Base-by-base conservation (phyloP, 2,113 vertebrate genomes). In the Podocnemis expansa region DNA sequence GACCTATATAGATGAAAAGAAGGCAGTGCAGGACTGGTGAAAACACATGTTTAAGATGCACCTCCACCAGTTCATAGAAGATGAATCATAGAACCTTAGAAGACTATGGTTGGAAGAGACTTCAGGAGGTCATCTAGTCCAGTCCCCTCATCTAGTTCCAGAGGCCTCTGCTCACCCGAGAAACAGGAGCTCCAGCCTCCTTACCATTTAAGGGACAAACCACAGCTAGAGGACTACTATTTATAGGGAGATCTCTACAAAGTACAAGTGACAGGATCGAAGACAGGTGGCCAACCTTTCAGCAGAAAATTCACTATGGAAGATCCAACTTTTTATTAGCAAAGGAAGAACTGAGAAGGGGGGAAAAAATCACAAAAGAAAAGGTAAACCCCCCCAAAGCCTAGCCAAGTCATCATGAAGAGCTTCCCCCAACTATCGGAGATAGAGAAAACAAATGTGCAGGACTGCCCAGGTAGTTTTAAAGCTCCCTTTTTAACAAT, bases 401-500 rank as follows among this genome's bases (percentile, higher is more conserved):
- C 51, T 4, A 80, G 54, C 43, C 51, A 82, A 34, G 45, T 45
- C 84, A 73, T n/a, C 19, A 49, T 14, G 92, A 90, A 38, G 86
- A 91, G 27, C 19, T 86, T 79, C 43, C 25, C 43, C 91, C 52
- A 16, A 47, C 0, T 84, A 60, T 70, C 80, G 54, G 0, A 80
- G 41, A 76, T 87, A 51, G 88, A 87, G 52, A 85, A 92, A 47
- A 89, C 58, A 89, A 91, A 13, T 29, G 55, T 70, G 43, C 58
- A 87, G 90, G 29, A 49, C 2, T n/a, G 63, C 47, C 56, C 55
- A 43, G 41, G 5, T 43, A 43, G 21, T 24, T 9, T 51, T 84
- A 38, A 63, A 82, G 82, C 54, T 56, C 25, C 16, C 38, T 41
- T 58, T 29, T 19, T 38, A 56, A 13, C 38, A n/a, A 31, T 43